Evolutionary conservation across 2,797 vertebrate species (phyloP), one percentile per base, ranked within the genome.

Genomic region (Lutra lutra): DNA sequence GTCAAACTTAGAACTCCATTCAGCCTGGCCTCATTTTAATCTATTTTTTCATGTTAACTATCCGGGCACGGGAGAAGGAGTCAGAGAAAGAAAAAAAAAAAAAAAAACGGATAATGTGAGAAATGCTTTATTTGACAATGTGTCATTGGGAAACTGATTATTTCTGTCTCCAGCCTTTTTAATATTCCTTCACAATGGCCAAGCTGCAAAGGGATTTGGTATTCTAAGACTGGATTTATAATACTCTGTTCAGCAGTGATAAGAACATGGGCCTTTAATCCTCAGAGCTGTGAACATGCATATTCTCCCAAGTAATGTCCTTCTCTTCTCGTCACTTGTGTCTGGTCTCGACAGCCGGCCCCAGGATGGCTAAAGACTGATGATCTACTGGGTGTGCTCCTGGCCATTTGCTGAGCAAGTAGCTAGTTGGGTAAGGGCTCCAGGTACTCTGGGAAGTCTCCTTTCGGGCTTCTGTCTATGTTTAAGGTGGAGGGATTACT

Each of bases 161-260:
- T 98, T 99, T 98, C 98, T 98, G 98, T 99, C 99, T 98, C 98
- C 0, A 48, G 98, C 98, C 98, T 99, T 98, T 98, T 98, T 98
- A 98, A 98, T 98, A 99, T 99, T 99, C 98, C 98, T 97, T 98
- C 98, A 98, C 98, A 98, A 99, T 73, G 98, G 98, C 98, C 98
- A 51, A 97, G 96, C 95, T 83, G 29, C 97, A 0, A 64, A 11
- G 98, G 98, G 98, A 99, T 99, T 99, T 99, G 98, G 98, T 98
- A 99, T 99, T 98, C 98, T 98, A 98, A 98, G 98, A 93, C 98
- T 98, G 98, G 99, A 99, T 99, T 99, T 99, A 99, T 99, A 99
- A 98, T 98, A 98, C 98, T 99, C 99, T 99, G 99, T 98, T 99
- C 98, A 98, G 98, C 97, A 96, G 98, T 96, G 99, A 99, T 99